These are phyloP conservation scores for Zaprionus ornatus DNA, from an alignment of 1,140 invertebrate genomes.

Conservation along the genomic window DNA sequence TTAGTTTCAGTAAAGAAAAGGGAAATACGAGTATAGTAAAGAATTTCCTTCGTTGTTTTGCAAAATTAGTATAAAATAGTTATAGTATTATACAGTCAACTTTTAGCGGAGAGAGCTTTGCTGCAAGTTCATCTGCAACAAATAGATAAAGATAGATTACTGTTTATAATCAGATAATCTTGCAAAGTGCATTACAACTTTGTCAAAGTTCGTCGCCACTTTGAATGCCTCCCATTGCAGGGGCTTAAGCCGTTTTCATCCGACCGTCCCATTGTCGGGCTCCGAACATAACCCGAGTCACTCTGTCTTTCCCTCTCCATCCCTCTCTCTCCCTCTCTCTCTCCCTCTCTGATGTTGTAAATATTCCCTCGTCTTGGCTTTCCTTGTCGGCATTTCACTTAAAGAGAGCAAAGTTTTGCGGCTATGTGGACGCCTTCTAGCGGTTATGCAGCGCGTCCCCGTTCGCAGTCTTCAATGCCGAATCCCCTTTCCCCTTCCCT, in stretches of 20 bases:
- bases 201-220: slow-evolving; percentile 8
- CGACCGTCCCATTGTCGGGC: slow-evolving; percentile 13
- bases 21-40: neutral
- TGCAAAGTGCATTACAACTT: slow-evolving; percentile 21
- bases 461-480: neutral
- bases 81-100: neutral
- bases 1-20: neutral
- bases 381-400: slow-evolving; percentile 53
- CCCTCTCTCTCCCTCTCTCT: neutral
- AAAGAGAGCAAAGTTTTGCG: slow-evolving; percentile 74
- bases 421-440: slow-evolving; percentile 35
- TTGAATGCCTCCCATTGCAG: neutral
- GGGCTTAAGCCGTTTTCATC: neutral
- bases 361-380: slow-evolving; percentile 19
- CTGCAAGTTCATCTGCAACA: neutral
- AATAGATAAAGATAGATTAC: slow-evolving; percentile 6
- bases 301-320: neutral
- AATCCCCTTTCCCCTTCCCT: neutral
- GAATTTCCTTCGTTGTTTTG: neutral
- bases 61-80: neutral
- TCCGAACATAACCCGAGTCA: neutral
- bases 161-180: slow-evolving; percentile 1
- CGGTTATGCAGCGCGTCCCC: slow-evolving; percentile 28
- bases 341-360: neutral
- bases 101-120: neutral